Base-by-base conservation (phyloP, 2,797 vertebrate genomes). In the Falco concolor region DNA sequence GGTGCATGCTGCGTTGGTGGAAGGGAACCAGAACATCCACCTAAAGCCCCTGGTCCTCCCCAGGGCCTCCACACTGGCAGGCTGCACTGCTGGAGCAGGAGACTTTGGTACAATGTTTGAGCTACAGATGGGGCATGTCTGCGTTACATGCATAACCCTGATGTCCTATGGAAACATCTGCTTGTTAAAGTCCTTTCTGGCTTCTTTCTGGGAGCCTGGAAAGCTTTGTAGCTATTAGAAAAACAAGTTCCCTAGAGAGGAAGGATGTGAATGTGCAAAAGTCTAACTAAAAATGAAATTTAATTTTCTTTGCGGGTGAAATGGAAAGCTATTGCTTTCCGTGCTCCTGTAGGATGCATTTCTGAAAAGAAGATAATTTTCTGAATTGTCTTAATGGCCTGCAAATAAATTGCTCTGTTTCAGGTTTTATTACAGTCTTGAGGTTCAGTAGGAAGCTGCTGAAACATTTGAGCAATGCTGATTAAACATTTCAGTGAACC, bases 371-470 rank as follows among this genome's bases (percentile, higher is more conserved):
- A 81, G 56, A 65, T 56, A 40, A 89, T 89, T 76, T 68, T 78
- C 54, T 42, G 40, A 50, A 52, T 78, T 91, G 65, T 86, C 65
- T 87, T 83, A 72, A 73, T 91, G 65, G 45, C 38, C 59, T 75
- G 21, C 57, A 91, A 94, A 90, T 87, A 89, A 93, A 90, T 90
- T 87, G 63, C 54, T 88, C 10, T 1, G n/a, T 76, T 90, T 84
- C 90, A 84, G 67, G n/a, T 84, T 93, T 93, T 82, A 87, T 89
- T 84, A 49, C 21, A 89, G n/a, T 57, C 89, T 80, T 80, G 74
- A 91, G 80, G 56, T 68, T 90, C 81, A 36, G 54, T 23, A 69
- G 61, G 30, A 94, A 94, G 76, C 40, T 93, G 90, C 69, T 78
- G 88, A 93, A 95, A 78, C 54, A 47, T 80, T 61, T 78, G 56